These are phyloP conservation scores for Antigone vipio DNA, from an alignment of 2,113 vertebrate genomes.

Conservation along the genomic window DNA sequence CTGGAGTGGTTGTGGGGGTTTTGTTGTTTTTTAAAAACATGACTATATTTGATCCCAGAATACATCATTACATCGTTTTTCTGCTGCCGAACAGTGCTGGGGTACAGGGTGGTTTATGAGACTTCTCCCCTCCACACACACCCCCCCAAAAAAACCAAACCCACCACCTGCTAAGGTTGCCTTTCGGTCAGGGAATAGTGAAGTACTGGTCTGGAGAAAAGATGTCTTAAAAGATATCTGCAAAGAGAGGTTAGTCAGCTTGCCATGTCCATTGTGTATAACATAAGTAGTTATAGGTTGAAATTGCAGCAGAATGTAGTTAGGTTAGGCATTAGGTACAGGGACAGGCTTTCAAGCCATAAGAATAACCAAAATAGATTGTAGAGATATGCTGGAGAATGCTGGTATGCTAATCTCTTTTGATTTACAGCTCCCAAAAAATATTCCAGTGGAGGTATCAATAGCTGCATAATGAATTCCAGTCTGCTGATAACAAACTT, in stretches of 20 bases:
- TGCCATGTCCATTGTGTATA: not conserved
- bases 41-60: not conserved
- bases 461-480: not conserved
- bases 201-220: not conserved
- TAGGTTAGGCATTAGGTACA: not conserved
- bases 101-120: not conserved
- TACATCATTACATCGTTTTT: not conserved
- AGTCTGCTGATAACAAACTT: not conserved
- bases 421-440: conserved; percentile 2
- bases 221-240: not conserved
- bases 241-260: not conserved
- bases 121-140: not conserved
- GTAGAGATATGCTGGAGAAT: not conserved
- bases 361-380: not conserved
- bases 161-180: not conserved
- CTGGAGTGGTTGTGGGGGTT: not conserved
- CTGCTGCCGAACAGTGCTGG: not conserved
- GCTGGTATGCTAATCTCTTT: not conserved
- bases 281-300: not conserved
- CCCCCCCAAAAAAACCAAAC: not conserved
- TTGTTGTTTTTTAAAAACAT: not conserved
- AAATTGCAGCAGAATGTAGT: not conserved
- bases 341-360: not conserved
- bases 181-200: not conserved
- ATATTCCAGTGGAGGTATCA: not conserved